A percentile compares a stretch with the other conserved stretches of the same genome.
Evolutionary conservation across 2,797 vertebrate genomes (phyloP).

Genomic region (Chromis chromis): DNA sequence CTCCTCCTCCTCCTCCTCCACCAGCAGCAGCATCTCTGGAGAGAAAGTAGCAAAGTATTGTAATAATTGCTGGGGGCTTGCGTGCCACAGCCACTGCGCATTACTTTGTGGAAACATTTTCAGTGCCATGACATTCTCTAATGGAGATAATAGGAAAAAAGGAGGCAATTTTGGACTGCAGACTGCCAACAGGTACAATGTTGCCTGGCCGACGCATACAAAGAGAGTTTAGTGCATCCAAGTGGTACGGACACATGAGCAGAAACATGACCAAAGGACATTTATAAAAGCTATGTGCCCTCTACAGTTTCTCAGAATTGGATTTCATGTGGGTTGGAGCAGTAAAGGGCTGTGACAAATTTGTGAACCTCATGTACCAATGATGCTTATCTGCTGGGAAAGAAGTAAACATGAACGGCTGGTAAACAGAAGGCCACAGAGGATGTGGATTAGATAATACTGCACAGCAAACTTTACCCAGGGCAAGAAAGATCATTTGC

Average conservation of each 20-base stretch:
- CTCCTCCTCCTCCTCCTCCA: slow-evolving; percentile 23
- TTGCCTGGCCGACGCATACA: slow-evolving; percentile 9
- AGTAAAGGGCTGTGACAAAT: slow-evolving; percentile 18
- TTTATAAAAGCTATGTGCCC: not conserved
- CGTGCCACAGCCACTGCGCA: slow-evolving; percentile 59
- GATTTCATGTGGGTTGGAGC: not conserved
- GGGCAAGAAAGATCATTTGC: slow-evolving; percentile 22
- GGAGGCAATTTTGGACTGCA: slow-evolving; percentile 14
- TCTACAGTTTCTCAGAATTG: slow-evolving; percentile 20
- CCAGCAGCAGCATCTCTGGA: slow-evolving; percentile 54
- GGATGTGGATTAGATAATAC: slow-evolving; percentile 24
- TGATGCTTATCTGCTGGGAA: slow-evolving; percentile 45
- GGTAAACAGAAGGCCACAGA: slow-evolving; percentile 7
- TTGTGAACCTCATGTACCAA: slow-evolving; percentile 9
- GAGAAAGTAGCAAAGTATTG: slow-evolving; percentile 69
- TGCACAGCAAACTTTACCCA: not conserved
- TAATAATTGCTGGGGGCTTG: slow-evolving; percentile 72
- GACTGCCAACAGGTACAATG: slow-evolving; percentile 48
- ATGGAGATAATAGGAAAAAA: slow-evolving; percentile 37
- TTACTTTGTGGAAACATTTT: slow-evolving; percentile 43
- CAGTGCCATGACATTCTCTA: slow-evolving; percentile 36
- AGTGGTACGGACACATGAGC: slow-evolving; percentile 8
- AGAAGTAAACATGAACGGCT: slow-evolving; percentile 45
- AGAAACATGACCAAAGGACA: slow-evolving; percentile 20
- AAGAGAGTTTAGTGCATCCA: slow-evolving; percentile 2